phyloP scores from a whole-genome alignment of 2,888 invertebrate genomes.

The Lithophane leautieri region DNA sequence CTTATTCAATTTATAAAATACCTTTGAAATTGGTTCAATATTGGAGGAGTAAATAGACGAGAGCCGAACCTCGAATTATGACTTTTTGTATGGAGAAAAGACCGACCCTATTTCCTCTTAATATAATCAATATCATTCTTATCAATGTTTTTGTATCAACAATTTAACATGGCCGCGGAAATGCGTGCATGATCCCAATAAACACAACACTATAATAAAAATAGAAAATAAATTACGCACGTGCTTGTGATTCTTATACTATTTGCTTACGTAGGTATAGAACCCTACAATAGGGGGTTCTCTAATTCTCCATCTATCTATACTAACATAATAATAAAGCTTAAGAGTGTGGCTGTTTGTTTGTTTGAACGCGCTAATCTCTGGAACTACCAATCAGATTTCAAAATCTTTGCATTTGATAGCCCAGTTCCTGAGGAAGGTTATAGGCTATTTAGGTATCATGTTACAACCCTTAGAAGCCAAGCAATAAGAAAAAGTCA shows the following conservation, averaged over 20 bases:
- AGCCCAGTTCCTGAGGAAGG: not conserved
- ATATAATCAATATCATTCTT: constrained; percentile 43
- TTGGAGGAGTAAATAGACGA: no score
- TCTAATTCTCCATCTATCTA: not conserved
- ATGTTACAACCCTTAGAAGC: no score
- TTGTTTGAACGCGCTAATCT: not conserved
- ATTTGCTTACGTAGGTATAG: constrained; percentile 37
- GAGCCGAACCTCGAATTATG: no score
- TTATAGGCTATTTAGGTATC: not conserved
- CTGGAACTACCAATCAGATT: not conserved
- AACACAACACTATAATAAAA: constrained; percentile 67
- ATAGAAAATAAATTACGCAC: constrained; percentile 63
- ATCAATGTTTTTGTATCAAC: constrained; percentile 48
- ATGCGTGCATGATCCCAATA: constrained; percentile 72
- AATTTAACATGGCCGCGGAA: constrained; percentile 54
- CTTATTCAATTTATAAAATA: no score
- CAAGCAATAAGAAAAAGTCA: not conserved
- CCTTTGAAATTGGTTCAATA: no score
- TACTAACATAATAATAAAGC: not conserved
- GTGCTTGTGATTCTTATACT: constrained; percentile 57
- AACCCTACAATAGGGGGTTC: constrained; percentile 32
- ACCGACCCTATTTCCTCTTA: no score
- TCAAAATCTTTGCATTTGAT: not conserved
- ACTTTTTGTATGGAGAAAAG: no score
- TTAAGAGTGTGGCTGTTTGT: no score